These are phyloP conservation scores for Camponotus pennsylvanicus DNA, from an alignment of 1,140 invertebrate genomes.

Conservation along the genomic window DNA sequence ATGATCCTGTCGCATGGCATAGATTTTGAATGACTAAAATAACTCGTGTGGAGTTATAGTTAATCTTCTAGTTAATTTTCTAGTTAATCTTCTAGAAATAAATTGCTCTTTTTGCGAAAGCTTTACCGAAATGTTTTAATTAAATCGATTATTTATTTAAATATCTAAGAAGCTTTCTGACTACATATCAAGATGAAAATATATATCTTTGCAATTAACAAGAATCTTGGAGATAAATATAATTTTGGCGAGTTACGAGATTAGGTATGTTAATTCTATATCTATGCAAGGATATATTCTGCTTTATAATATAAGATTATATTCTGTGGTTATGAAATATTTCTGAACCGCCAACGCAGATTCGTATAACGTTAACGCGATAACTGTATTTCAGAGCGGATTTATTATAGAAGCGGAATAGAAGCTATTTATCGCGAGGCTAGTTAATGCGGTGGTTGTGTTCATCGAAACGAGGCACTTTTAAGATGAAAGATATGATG, in stretches of 20 bases:
- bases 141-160: background rate
- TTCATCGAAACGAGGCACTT: constrained; percentile 50
- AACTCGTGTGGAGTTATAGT: constrained; percentile 17
- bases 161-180: background rate
- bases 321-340: background rate
- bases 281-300: background rate
- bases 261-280: constrained; percentile 12
- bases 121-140: constrained; percentile 15
- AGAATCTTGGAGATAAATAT: constrained; percentile 1
- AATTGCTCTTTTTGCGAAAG: background rate
- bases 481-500: constrained; percentile 71
- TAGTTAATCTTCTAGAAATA: background rate
- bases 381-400: constrained; percentile 40
- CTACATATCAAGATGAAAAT: background rate
- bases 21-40: background rate
- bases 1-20: background rate
- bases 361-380: constrained; percentile 15
- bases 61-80: background rate
- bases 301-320: background rate
- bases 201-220: background rate
- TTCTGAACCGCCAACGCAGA: constrained; percentile 16
- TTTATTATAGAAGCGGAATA: constrained; percentile 23
- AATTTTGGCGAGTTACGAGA: background rate
- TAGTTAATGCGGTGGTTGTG: constrained; percentile 60
- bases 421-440: constrained; percentile 17